A percentile compares a stretch with the other conserved stretches of the same genome.
Conservation (phyloP, 1,140 invertebrate species). For the Monochamus saltuarius region DNA sequence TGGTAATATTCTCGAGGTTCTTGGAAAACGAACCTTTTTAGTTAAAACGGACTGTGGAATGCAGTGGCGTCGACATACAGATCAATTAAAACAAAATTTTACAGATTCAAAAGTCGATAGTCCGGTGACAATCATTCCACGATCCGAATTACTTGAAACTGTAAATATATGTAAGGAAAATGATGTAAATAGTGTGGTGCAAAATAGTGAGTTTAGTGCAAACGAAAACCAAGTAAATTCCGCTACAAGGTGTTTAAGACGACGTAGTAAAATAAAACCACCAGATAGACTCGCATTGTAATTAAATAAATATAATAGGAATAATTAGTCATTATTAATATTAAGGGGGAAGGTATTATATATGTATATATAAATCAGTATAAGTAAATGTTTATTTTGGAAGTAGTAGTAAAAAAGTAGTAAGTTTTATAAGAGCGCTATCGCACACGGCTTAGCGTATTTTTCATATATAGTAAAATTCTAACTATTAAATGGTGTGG, state of each 20-base stretch:
- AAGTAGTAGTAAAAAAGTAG: no score
- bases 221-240: neutral
- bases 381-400: no score
- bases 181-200: neutral
- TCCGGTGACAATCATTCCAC: neutral
- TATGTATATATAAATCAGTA: no score
- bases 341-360: neutral
- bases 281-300: neutral
- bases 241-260: neutral
- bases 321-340: neutral
- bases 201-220: neutral
- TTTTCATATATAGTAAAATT: no score
- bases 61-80: slow-evolving; percentile 5
- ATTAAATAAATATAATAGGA: neutral
- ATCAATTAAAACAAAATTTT: slow-evolving; percentile 1
- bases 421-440: no score
- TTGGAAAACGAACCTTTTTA: slow-evolving; percentile 11
- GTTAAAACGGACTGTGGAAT: slow-evolving; percentile 7
- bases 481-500: no score
- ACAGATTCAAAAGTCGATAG: neutral
- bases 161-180: neutral
- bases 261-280: slow-evolving; percentile 4
- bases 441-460: no score
- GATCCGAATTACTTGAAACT: neutral
- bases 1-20: slow-evolving; percentile 1